Percentiles rank a stretch among this genome's conserved stretches.
Evolutionary conservation across 1,140 invertebrate species (phyloP).

Genomic region (Tetranychus urticae): DNA sequence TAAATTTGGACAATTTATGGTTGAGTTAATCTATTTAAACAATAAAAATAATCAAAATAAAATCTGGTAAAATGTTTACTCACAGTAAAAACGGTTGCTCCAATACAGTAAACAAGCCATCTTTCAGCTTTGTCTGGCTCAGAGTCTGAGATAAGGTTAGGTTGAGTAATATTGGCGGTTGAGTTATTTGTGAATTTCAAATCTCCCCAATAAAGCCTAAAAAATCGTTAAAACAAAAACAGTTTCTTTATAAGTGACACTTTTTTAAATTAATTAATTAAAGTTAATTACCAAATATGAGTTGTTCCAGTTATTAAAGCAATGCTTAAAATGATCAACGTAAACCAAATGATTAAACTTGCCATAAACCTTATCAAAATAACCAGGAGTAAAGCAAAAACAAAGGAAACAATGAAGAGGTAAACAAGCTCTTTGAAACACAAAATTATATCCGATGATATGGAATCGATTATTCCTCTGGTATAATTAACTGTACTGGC

Average conservation of each 20-base stretch:
- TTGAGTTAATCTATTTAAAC: no score
- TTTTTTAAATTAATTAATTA: neutral
- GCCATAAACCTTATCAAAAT: conserved; percentile 24
- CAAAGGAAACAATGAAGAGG: conserved; percentile 16
- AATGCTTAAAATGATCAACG: conserved; percentile 25
- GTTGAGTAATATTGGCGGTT: no score
- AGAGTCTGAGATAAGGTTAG: no score
- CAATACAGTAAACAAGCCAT: conserved; percentile 9
- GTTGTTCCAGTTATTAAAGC: conserved; percentile 32
- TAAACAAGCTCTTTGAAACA: conserved; percentile 8
- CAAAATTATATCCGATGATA: conserved; percentile 6
- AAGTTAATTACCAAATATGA: conserved; percentile 35
- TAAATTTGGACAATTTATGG: no score
- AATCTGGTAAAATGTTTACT: conserved; percentile 9
- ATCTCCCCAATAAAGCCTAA: neutral
- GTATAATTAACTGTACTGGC: conserved; percentile 2
- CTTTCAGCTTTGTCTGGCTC: neutral
- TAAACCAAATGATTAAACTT: conserved; percentile 31
- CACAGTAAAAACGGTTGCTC: conserved; percentile 34
- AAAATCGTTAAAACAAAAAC: neutral
- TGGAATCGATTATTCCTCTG: conserved; percentile 2
- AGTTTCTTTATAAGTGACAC: no score
- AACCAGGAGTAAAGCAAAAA: conserved; percentile 22
- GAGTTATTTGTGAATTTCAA: no score
- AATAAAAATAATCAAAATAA: no score